Base-by-base conservation (phyloP, 2,113 vertebrate genomes). In the Silurus meridionalis region DNA sequence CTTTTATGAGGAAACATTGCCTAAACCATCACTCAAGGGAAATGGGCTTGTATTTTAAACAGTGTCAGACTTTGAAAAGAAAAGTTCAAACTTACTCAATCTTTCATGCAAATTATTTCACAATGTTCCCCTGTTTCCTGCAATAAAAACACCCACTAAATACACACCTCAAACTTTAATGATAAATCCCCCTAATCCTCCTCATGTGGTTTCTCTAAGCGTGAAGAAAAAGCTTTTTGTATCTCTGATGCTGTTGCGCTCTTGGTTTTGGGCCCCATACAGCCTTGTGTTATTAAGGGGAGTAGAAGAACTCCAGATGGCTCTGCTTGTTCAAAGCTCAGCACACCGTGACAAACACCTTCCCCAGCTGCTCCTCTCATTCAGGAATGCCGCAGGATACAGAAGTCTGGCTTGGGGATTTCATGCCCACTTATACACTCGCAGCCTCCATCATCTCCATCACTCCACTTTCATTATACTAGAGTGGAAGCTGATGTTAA, bases 291-390 rank as follows among this genome's bases (percentile, higher is more conserved):
- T 86, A 86, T 61, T 86, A 81, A 88, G 84, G 81, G 57, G 74
- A 85, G 74, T 84, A 83, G 88, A 87, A 81, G 71, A 88, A 80
- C 67, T 89, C 89, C 89, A 89, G 89, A 89, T 89, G 89, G 89
- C 84, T 81, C 69, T 86, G 82, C 89, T 89, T 89, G 86, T 89
- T 89, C 87, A 83, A 89, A 88, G 86, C 84, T 87, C 84, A 89
- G 58, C 77, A 71, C 86, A 89, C 86, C 89, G 86, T 87, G 87
- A 86, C 86, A 87, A 89, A 89, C 86, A 87, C 69, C 84, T 88
- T 77, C 86, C 84, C 89, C 89, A 87, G 84, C 89, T 88, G 88
- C 88, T 89, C 50, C 60, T 80, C 83, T 89, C 86, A 89, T 86
- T 81, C 86, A 88, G 81, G 77, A 85, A 61, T 86, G 81, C 84